Evolutionary conservation across 2,888 invertebrate species (phyloP), one percentile per base, ranked within the genome.

Genomic region (Rhingia campestris): DNA sequence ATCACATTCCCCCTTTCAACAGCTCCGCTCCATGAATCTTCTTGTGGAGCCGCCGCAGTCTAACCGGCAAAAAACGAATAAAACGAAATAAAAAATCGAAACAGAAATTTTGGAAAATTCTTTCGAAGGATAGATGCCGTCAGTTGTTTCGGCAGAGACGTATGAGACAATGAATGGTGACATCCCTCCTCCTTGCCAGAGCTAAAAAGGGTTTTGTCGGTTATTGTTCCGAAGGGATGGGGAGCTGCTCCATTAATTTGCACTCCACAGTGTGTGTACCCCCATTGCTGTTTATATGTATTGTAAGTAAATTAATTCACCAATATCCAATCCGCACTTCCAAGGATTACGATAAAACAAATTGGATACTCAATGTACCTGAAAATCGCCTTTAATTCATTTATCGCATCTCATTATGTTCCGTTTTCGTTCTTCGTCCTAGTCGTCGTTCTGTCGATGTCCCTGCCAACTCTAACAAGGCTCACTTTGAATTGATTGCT

Each of bases 281-380:
- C 12, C 4, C 2, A 3, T 5, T 6, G 45, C 37, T 12, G 9
- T 45, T 33, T 56, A 7, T 56, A 7, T 4, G 33, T 6, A 51
- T 9, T 49, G 32, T 37, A 37, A 22, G 41, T 51, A 58, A 59
- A 58, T 66, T 64, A 64, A 47, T 66, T 56, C 47, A 49, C 32
- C 54, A 53, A 80, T 69, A 70, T 75, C 58, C 53, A 66, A 70
- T 81, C 32, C 37, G 58, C n/a, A 64, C 53, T 72, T 43, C 30
- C 33, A 72, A 61, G 61, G 47, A 74, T 59, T 39, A 69, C 49
- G 43, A 64, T 73, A 63, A 69, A 74, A 79, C 80, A 75, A 84
- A 84, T 84, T 84, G 84, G 74, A 75, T 77, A 69, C 66, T 66
- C 84, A 84, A 84, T 84, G 84, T 84, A 70, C 84, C 84, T 80